phyloP scores from a whole-genome alignment of 1,140 invertebrate genomes.

The Achroia grisella region DNA sequence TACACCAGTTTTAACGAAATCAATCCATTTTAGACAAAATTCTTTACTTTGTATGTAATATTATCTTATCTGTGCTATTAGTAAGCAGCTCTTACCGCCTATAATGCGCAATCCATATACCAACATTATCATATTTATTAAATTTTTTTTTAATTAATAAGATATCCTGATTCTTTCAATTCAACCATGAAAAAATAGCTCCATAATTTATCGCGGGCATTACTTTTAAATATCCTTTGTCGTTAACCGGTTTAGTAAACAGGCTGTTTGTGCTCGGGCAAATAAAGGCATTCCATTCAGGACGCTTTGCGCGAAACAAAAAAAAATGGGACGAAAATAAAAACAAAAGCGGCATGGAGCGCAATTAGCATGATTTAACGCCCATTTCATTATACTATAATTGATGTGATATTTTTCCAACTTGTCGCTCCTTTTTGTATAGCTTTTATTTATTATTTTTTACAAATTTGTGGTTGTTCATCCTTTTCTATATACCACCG shows the following conservation, averaged over 20 bases:
- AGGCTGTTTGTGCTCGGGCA: conserved; percentile 40
- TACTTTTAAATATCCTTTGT: conserved; percentile 66
- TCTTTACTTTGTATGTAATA: too few species aligned
- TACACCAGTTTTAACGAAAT: too few species aligned
- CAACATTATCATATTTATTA: too few species aligned
- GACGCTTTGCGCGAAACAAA: conserved; percentile 33
- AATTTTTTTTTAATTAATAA: too few species aligned
- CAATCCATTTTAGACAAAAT: too few species aligned
- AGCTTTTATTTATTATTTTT: conserved; percentile 9
- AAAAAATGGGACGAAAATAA: conserved; percentile 62
- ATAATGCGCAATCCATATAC: too few species aligned
- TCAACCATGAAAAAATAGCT: too few species aligned
- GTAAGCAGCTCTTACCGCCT: too few species aligned
- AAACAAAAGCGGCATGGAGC: conserved; percentile 49
- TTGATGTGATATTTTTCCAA: conserved; percentile 52
- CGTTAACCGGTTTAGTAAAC: conserved; percentile 53
- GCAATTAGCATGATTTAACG: conserved; percentile 71
- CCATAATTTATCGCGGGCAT: conserved; percentile 53
- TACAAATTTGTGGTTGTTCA: too few species aligned
- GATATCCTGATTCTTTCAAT: too few species aligned
- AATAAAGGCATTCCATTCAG: conserved; percentile 69
- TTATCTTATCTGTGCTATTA: too few species aligned
- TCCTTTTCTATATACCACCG: too few species aligned
- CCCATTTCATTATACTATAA: conserved; percentile 62
- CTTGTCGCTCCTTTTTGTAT: conserved; percentile 26